Evolutionary conservation across 2,888 invertebrate genomes (phyloP).

Genomic region (Antitype chi): DNA sequence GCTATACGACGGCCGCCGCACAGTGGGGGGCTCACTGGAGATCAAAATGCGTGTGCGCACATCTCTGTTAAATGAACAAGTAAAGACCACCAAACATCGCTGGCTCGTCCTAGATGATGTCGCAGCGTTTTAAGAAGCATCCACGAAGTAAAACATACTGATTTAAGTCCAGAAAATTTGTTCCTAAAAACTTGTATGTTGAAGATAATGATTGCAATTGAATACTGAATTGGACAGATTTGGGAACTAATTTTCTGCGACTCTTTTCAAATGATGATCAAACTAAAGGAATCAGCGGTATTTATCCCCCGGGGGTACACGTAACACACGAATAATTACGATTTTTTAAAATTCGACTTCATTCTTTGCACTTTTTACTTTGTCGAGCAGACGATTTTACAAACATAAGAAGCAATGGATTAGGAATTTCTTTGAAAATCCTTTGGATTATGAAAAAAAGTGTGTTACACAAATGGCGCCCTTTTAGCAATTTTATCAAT

Average conservation of each 20-base stretch:
- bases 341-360: too few relatives aligned
- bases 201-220: background rate
- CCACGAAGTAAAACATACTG: too few relatives aligned
- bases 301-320: background rate
- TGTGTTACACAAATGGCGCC: too few relatives aligned
- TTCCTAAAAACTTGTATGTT: background rate
- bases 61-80: constrained; percentile 96
- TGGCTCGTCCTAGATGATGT: constrained; percentile 96
- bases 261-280: background rate
- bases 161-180: background rate
- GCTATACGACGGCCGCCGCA: constrained; percentile 97
- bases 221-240: background rate
- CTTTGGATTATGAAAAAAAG: too few relatives aligned
- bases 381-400: too few relatives aligned
- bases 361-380: too few relatives aligned
- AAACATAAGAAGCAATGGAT: too few relatives aligned
- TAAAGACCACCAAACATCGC: constrained; percentile 96
- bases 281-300: background rate
- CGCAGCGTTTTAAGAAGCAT: constrained; percentile 5
- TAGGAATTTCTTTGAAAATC: too few relatives aligned
- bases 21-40: constrained; percentile 97
- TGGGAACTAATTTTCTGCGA: background rate
- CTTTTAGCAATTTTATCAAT: too few relatives aligned
- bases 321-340: too few relatives aligned
- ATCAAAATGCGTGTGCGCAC: constrained; percentile 96